A percentile compares a stretch with the other conserved stretches of the same genome.
These are phyloP conservation scores for Frankliniella fusca DNA, from an alignment of 2,888 invertebrate species.

Conservation along the genomic window DNA sequence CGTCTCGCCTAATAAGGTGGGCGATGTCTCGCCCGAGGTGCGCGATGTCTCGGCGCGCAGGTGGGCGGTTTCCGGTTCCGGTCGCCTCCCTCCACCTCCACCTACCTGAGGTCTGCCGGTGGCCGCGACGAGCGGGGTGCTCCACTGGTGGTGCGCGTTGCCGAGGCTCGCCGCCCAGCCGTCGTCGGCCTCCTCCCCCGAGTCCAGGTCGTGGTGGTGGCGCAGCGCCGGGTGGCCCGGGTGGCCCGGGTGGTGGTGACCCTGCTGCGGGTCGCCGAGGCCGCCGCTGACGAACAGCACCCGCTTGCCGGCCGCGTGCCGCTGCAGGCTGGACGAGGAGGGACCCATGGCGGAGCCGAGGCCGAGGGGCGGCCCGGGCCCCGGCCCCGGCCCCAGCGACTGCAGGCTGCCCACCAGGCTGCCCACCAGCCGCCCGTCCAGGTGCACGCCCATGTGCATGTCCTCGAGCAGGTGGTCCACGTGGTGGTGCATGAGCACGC, in stretches of 20 bases:
- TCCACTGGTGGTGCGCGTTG: neutral
- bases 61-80: too few relatives aligned
- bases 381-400: neutral
- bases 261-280: neutral
- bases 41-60: too few relatives aligned
- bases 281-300: constrained; percentile 1
- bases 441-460: constrained; percentile 16
- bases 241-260: neutral
- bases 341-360: neutral
- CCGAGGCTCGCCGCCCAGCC: neutral
- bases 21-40: too few relatives aligned
- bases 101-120: neutral
- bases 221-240: neutral
- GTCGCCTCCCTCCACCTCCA: neutral
- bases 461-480: neutral
- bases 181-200: constrained; percentile 3
- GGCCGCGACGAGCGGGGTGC: constrained; percentile 13
- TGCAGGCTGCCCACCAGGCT: constrained; percentile 21
- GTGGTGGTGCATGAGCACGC: neutral
- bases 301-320: neutral
- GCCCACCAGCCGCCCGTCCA: constrained; percentile 11
- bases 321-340: neutral
- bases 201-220: neutral
- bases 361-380: neutral
- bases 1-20: too few relatives aligned